A percentile compares a stretch with the other conserved stretches of the same genome.
These are phyloP conservation scores for Prochilodus magdalenae DNA, from an alignment of 2,113 vertebrate species.

Conservation along the genomic window DNA sequence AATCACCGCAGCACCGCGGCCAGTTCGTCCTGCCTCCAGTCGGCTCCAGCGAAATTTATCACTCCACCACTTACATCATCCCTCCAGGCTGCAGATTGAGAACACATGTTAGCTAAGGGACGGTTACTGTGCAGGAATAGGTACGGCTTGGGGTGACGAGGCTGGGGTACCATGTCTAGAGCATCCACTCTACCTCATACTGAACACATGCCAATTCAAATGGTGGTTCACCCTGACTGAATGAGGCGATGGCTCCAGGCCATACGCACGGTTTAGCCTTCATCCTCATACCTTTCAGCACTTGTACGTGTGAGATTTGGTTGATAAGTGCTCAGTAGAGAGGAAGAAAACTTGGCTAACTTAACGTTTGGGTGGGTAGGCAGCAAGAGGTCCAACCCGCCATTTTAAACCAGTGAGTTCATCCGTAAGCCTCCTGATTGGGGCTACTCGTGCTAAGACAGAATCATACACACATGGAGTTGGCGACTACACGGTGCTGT, in stretches of 20 bases:
- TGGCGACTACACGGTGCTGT: neutral
- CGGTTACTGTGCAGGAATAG: constrained; percentile 17
- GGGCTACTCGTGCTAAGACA: neutral
- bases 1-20: neutral
- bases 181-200: neutral
- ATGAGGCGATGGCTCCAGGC: neutral
- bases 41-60: neutral
- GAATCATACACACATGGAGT: neutral
- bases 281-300: too few relatives aligned
- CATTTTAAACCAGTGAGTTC: neutral
- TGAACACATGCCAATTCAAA: too few relatives aligned
- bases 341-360: neutral
- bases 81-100: constrained; percentile 25
- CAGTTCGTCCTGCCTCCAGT: constrained; percentile 1
- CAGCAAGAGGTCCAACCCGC: neutral
- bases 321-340: neutral
- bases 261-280: too few relatives aligned
- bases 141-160: neutral
- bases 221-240: too few relatives aligned
- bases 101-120: constrained; percentile 44
- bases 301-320: neutral
- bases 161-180: neutral
- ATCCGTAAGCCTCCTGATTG: too few relatives aligned
- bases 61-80: constrained; percentile 27
- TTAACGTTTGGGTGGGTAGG: neutral